Evolutionary conservation across 2,888 invertebrate genomes (phyloP).

Genomic region (Drosophila anomelani): DNA sequence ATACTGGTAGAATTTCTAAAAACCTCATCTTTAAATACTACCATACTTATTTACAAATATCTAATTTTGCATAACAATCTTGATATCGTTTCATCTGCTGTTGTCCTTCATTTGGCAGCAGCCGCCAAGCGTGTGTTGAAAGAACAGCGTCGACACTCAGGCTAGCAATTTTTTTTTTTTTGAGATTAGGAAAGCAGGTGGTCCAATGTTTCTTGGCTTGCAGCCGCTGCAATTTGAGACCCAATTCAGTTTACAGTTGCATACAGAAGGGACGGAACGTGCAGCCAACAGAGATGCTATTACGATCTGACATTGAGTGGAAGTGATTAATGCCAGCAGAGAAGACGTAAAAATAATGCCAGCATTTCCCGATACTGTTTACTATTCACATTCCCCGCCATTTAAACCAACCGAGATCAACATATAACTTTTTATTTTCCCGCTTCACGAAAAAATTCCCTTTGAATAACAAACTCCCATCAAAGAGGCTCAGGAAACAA

Average conservation of each 20-base stretch:
- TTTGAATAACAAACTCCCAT: slow-evolving; percentile 48
- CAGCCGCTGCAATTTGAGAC: slow-evolving; percentile 64
- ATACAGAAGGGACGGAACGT: slow-evolving; percentile 37
- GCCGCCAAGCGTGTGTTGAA: slow-evolving; percentile 46
- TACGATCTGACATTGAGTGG: slow-evolving; percentile 56
- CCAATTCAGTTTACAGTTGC: slow-evolving; percentile 62
- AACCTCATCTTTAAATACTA: not conserved
- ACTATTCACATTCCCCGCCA: not conserved
- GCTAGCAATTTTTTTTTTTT: slow-evolving; percentile 17
- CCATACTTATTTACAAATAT: not conserved
- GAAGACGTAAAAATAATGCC: slow-evolving; percentile 29
- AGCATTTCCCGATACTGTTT: slow-evolving; percentile 3
- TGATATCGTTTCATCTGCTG: not conserved
- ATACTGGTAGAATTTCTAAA: not conserved
- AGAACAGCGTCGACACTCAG: slow-evolving; percentile 10
- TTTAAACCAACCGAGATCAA: slow-evolving; percentile 13
- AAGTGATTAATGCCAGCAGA: slow-evolving; percentile 59
- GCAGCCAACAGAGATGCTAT: slow-evolving; percentile 65
- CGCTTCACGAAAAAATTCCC: slow-evolving; percentile 37
- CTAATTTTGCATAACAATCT: not conserved
- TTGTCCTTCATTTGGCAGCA: slow-evolving; percentile 51
- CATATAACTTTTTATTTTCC: slow-evolving; percentile 19
- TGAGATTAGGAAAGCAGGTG: slow-evolving; percentile 51
- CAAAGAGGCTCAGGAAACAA: slow-evolving; percentile 56
- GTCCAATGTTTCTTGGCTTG: slow-evolving; percentile 47